Evolutionary conservation across 2,888 invertebrate species (phyloP), one percentile per base, ranked within the genome.

Genomic region (Ptychoptera contaminata): DNA sequence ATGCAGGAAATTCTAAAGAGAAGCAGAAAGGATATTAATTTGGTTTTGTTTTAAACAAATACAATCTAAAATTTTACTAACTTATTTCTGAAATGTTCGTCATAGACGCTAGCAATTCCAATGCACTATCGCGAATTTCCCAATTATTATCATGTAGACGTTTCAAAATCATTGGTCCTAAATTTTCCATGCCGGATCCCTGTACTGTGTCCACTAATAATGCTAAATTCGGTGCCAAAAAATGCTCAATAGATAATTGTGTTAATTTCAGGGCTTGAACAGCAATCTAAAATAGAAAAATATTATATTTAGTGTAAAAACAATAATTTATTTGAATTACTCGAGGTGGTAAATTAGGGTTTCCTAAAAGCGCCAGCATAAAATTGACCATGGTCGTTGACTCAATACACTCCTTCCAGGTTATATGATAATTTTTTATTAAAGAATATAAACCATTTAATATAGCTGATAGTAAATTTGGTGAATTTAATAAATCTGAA

Each of bases 341-440:
- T 56, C 68, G 68, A 5, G 71, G 52, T 29, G 69, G 59, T 55
- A 73, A 66, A 48, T 67, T 68, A 8, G 69, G 60, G 53, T 72
- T 67, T 47, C 69, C 69, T 16, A 77, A 54, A 42, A 76, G 67
- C 47, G 68, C 68, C 47, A 73, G 65, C 9, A 70, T 66, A 5
- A 70, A 61, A 37, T 68, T 67, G 35, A 74, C 61, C 10, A 86
- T 64, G 50, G 79, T 79, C 47, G 81, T 70, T 1, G 82, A 77
- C 66, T 86, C 84, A 2, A 84, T 69, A 46, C 80, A 82, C 53
- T 84, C 82, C 46, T 77, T 74, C 85, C 85, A 85, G 31, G 78
- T 78, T 11, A 85, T 76, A 48, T 78, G 73, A 52, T 79, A 79
- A 40, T 77, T 72, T 47, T 76, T 74, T 5, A 84, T 76, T 37